phyloP scores from a whole-genome alignment of 2,797 vertebrate species.

The Decapterus maruadsi region DNA sequence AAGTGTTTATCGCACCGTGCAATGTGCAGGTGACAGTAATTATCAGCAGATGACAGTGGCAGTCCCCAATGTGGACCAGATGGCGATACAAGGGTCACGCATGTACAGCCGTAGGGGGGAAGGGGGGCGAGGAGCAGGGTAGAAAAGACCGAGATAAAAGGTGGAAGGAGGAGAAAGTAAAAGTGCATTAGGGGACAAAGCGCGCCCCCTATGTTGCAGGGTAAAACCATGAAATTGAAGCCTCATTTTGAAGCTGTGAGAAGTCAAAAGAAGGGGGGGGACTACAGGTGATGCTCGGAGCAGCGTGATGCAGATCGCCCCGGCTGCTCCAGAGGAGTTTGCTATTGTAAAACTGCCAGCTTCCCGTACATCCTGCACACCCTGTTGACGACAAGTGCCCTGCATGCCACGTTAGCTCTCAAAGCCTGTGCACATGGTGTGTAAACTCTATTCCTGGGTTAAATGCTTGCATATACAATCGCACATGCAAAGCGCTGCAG shows the following conservation, averaged over 20 bases:
- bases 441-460: conserved; percentile 53
- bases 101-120: conserved; percentile 55
- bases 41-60: conserved; percentile 92
- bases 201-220: conserved; percentile 48
- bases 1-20: conserved; percentile 85
- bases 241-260: conserved; percentile 62
- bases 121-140: conserved; percentile 4
- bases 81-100: conserved; percentile 89
- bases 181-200: conserved; percentile 45
- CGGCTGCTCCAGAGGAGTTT: conserved; percentile 37
- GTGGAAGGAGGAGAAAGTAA: conserved; percentile 46
- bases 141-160: conserved; percentile 56
- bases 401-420: conserved; percentile 68
- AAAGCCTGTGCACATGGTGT: conserved; percentile 64
- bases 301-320: conserved; percentile 38
- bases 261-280: conserved; percentile 46
- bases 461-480: conserved; percentile 58
- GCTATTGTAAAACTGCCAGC: conserved; percentile 58
- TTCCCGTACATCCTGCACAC: conserved; percentile 41
- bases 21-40: conserved; percentile 94
- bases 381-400: conserved; percentile 45
- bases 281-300: conserved; percentile 41
- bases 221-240: conserved; percentile 49
- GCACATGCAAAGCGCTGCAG: conserved; percentile 46
- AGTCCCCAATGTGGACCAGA: conserved; percentile 89